Conservation (phyloP, 2,113 vertebrate species). For the Cyphomyrus plagiostoma region DNA sequence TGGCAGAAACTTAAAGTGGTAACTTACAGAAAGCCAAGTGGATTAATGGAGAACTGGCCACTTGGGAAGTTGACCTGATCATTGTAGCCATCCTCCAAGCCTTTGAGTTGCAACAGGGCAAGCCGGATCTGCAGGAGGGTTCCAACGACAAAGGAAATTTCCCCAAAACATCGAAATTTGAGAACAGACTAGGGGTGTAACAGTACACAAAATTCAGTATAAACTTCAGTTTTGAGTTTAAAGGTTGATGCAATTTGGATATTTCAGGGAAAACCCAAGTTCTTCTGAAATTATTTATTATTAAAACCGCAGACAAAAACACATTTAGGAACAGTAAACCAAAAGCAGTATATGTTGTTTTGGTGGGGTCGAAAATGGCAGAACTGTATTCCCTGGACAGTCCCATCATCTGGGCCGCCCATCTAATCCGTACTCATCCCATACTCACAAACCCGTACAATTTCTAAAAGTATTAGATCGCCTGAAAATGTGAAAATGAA, state of each 20-base stretch:
- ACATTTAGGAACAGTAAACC: too few species aligned
- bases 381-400: not conserved
- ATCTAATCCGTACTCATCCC: not conserved
- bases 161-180: not conserved
- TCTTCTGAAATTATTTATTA: too few species aligned
- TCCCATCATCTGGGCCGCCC: not conserved
- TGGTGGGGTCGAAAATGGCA: not conserved
- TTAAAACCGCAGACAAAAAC: too few species aligned
- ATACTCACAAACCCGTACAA: not conserved
- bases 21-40: constrained; percentile 86
- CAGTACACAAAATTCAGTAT: not conserved
- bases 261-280: too few species aligned
- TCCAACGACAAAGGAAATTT: not conserved
- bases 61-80: constrained; percentile 62
- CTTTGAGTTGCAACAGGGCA: constrained; percentile 82
- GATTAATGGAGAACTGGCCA: constrained; percentile 62
- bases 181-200: not conserved
- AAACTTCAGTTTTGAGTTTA: not conserved
- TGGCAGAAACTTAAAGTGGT: not conserved
- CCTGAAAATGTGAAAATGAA: too few species aligned
- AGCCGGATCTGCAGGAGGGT: constrained; percentile 67
- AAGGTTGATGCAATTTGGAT: too few species aligned
- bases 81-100: constrained; percentile 83
- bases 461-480: not conserved
- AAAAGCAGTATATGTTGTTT: too few species aligned